Base-by-base conservation (phyloP, 2,797 vertebrate genomes). In the Coluber constrictor region DNA sequence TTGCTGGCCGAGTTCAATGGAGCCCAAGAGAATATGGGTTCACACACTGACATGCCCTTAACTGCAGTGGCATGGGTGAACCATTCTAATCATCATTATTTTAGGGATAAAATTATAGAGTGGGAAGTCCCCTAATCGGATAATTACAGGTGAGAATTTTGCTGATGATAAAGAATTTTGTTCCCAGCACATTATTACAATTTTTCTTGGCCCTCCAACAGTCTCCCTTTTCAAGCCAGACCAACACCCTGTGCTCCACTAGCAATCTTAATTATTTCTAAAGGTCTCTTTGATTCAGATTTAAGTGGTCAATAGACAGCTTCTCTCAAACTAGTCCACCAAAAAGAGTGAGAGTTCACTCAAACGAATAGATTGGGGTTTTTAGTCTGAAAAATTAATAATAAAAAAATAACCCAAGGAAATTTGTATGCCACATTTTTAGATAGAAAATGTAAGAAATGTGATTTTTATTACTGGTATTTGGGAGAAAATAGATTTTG, bases 51-150 rank as follows among this genome's bases (percentile, higher is more conserved):
- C 90, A 89, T 87, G 74, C 89, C 90, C 74, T 87, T 92, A 93
- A 91, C 90, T 74, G 55, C 74, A 87, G 87, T 70, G 91, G 87
- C 87, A 92, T 32, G 37, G 70, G 70, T 87, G 92, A 92, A 94
- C 91, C 56, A 90, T 94, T 90, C 87, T 90, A 60, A 92, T 94
- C 83, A 94, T 90, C 88, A 94, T 92, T 92, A 92, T 90, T 94
- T 94, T 43, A 16, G 86, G 86, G 47, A 95, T 95, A 95, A 96
- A 96, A 96, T 96, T 96, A 95, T 94, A 90, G 29, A 93, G 96
- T 89, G 94, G 96, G 89, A 94, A 95, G 94, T 95, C 93, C 92
- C 95, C 94, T 96, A 97, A 97, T 97, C 95, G 94, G 95, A 96
- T 94, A 96, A 95, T 96, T 96, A 95, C 93, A 95, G 95, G 94